Percentiles rank a stretch among this genome's conserved stretches.
Conservation (phyloP, 2,797 vertebrate genomes). For the Phoeniculus purpureus region DNA sequence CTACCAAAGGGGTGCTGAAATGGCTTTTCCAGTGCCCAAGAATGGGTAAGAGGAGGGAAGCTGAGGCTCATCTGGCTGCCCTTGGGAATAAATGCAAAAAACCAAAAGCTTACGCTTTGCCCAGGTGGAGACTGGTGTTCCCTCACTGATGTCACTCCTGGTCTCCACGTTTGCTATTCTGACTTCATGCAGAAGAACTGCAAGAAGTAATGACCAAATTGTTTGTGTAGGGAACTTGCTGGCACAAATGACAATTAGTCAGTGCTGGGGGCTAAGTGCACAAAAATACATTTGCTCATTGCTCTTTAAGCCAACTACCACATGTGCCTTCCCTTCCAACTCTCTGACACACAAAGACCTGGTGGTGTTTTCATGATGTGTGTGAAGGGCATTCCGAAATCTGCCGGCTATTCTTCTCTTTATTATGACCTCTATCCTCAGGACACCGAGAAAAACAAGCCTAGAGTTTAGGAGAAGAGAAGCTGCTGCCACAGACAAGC, state of each 20-base stretch:
- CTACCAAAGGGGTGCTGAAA: neutral
- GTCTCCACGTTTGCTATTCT: neutral
- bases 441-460: neutral
- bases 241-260: constrained; percentile 31
- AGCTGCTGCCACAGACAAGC: neutral
- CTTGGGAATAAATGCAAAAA: neutral
- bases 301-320: constrained; percentile 48
- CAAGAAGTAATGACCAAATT: constrained; percentile 41
- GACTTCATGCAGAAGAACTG: constrained; percentile 4
- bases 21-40: neutral
- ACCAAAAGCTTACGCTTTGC: neutral
- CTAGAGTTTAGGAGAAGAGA: constrained; percentile 35
- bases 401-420: constrained; percentile 25
- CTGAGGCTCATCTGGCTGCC: neutral
- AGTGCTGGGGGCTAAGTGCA: neutral
- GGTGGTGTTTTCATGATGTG: constrained; percentile 57
- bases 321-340: constrained; percentile 30
- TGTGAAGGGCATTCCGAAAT: constrained; percentile 46
- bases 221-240: constrained; percentile 11
- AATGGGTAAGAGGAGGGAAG: neutral
- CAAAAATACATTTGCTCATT: constrained; percentile 45
- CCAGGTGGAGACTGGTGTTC: neutral
- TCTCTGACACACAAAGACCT: constrained; percentile 48
- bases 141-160: neutral
- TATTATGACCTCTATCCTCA: constrained; percentile 35